Percentiles rank a stretch among this genome's conserved stretches.
phyloP scores from a whole-genome alignment of 2,797 vertebrate genomes.

The Pseudotriccus pelzelni region DNA sequence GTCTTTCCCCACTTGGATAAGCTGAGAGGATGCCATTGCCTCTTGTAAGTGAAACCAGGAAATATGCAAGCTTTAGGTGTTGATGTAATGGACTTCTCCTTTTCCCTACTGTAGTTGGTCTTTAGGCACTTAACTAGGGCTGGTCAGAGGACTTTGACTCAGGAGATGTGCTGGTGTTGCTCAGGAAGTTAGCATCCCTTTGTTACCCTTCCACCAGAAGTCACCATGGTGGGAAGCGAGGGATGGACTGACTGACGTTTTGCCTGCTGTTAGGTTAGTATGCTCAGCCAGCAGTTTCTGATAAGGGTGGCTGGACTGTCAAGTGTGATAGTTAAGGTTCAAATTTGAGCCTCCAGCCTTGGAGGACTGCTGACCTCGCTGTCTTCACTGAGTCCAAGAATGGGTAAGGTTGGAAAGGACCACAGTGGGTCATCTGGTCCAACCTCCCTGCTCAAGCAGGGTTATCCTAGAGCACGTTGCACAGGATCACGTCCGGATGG shows the following conservation, averaged over 20 bases:
- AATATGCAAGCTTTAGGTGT: not conserved
- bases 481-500: not conserved
- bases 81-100: not conserved
- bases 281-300: not conserved
- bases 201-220: not conserved
- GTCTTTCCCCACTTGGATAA: not conserved
- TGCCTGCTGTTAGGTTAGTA: not conserved
- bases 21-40: not conserved
- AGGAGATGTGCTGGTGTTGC: not conserved
- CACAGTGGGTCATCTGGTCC: not conserved
- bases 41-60: not conserved
- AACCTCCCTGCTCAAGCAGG: not conserved
- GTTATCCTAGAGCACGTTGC: not conserved
- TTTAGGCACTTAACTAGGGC: not conserved
- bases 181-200: not conserved
- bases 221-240: not conserved
- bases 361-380: not conserved
- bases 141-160: not conserved
- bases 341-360: not conserved
- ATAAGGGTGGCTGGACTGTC: not conserved
- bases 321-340: not conserved
- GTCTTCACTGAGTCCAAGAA: not conserved
- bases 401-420: not conserved
- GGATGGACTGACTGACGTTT: not conserved
- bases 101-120: not conserved